These are phyloP conservation scores for Cephus runcator DNA, from an alignment of 2,888 invertebrate genomes.

Conservation along the genomic window DNA sequence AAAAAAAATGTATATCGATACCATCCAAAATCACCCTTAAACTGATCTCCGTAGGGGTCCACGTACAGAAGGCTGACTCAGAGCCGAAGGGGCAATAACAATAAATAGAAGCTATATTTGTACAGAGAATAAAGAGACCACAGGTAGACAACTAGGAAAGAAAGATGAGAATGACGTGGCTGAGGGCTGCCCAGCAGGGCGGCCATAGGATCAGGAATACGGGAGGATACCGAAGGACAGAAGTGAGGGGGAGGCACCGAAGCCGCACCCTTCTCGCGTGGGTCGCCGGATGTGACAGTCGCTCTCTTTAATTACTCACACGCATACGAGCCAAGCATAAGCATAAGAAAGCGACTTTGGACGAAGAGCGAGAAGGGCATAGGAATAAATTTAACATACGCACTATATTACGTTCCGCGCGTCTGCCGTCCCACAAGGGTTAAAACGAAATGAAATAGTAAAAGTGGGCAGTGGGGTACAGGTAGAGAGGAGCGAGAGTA, in stretches of 20 bases:
- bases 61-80: too few relatives aligned
- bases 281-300: slow-evolving; percentile 66
- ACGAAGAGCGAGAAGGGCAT: slow-evolving; percentile 9
- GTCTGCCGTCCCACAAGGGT: slow-evolving; percentile 45
- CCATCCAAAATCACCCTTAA: background rate
- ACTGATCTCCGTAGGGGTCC: background rate
- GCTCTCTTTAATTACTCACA: slow-evolving; percentile 65
- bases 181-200: slow-evolving; percentile 43
- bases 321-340: slow-evolving; percentile 41
- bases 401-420: slow-evolving; percentile 52
- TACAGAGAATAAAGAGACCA: background rate
- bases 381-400: slow-evolving; percentile 46
- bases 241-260: background rate
- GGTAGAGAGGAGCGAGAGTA: background rate
- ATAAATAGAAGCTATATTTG: background rate
- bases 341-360: slow-evolving; percentile 45
- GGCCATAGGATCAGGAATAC: slow-evolving; percentile 34
- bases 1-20: background rate
- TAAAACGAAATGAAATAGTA: background rate
- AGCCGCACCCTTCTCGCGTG: slow-evolving; percentile 63
- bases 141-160: background rate
- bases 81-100: background rate
- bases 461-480: background rate
- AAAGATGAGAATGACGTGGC: slow-evolving; percentile 38
- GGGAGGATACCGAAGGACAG: slow-evolving; percentile 24